Base-by-base conservation (phyloP, 2,888 invertebrate genomes). In the Dendrolimus pini region DNA sequence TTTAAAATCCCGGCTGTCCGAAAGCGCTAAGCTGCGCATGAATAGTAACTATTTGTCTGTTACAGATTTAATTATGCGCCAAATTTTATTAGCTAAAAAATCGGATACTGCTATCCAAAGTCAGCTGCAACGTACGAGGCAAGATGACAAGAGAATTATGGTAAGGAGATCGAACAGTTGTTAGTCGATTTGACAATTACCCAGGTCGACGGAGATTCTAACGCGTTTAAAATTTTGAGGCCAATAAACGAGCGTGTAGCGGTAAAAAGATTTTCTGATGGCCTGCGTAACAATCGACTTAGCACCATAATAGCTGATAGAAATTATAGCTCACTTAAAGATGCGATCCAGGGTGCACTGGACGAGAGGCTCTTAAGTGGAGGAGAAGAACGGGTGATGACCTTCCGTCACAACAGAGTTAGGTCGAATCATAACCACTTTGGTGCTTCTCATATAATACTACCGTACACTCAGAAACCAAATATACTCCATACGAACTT, bases 131-230 rank as follows among this genome's bases (percentile, higher is more conserved):
- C 41, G 41, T 41, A 57, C 53, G 41, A 53, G 14, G 42, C 57
- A 57, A 57, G 53, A 57, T 12, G 57, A 54, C 10, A 41, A 8
- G 10, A 41, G 9, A 42, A 57, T 14, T 57, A 54, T 47, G 12
- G 57, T 9, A 53, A 41, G 41, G 9, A 54, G 13, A 54, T 54
- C 41, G 54, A 58, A 58, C n/a, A 62, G 14, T 54, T 67, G 10
- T 65, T 64, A 60, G 61, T 62, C 1, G 62, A 67, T 47, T 55
- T 65, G 41, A 67, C 67, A 13, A 65, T 67, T 55, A 59, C 65
- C 10, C 65, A 67, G 53, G 62, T 64, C 30, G 56, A 63, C 53
- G 60, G 61, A 2, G 53, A 63, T 42, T 30, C 53, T 12, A 58
- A 57, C 9, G 55, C 53, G 8, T 62, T 56, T 59, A 55, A 60